Evolutionary conservation across 2,888 invertebrate species (phyloP).

Genomic region (Habrosyne pyritoides): DNA sequence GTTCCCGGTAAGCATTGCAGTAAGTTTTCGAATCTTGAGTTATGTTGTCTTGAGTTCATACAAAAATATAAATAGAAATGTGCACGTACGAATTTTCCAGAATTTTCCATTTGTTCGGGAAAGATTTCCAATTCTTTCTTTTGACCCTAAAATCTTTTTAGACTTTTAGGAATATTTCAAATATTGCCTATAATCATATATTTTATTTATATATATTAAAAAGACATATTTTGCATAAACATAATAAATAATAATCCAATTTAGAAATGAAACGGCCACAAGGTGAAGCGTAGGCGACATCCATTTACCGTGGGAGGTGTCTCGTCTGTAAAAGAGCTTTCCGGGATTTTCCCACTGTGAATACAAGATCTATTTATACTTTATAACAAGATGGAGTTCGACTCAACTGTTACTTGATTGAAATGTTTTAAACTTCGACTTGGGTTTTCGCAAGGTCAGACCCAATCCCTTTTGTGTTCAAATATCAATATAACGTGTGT

Average conservation of each 20-base stretch:
- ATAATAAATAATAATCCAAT: conserved; percentile 23
- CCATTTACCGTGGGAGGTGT: conserved; percentile 38
- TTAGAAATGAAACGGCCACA: conserved; percentile 25
- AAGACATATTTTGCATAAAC: conserved; percentile 12
- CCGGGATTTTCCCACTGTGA: conserved; percentile 39
- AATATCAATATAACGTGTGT: not conserved
- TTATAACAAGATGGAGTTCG: conserved; percentile 35
- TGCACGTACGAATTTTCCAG: too few species aligned
- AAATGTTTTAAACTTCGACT: conserved; percentile 39
- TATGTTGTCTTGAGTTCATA: too few species aligned
- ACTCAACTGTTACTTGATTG: conserved; percentile 34
- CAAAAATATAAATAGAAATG: too few species aligned
- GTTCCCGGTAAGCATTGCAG: too few species aligned
- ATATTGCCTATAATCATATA: too few species aligned
- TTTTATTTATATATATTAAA: not conserved
- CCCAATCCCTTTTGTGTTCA: conserved; percentile 1
- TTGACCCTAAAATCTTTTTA: too few species aligned
- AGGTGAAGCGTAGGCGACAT: conserved; percentile 32
- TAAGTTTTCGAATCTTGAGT: too few species aligned
- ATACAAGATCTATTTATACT: conserved; percentile 44
- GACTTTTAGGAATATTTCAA: too few species aligned
- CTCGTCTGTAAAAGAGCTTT: conserved; percentile 36
- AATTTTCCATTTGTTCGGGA: too few species aligned
- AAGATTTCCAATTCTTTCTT: too few species aligned
- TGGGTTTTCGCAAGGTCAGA: conserved; percentile 6